Evolutionary conservation across 2,113 vertebrate species (phyloP), one percentile per base, ranked within the genome.

Genomic region (Irena cyanogastra): DNA sequence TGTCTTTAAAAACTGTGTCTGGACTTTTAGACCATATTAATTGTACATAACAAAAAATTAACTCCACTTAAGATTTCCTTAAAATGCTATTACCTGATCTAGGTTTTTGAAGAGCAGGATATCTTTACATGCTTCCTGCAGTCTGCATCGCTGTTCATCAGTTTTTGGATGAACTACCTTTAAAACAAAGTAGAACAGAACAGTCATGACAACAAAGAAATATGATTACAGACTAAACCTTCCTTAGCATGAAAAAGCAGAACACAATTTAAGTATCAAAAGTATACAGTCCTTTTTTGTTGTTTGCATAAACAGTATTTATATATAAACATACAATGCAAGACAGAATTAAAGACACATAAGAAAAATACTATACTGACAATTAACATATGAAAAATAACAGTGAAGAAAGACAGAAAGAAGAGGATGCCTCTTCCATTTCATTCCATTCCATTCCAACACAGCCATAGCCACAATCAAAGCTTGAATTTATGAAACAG

Each of bases 91-190:
- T 98, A 99, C 99, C 98, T 99, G 99, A 95, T 99, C 99, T 76
- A 99, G 98, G 96, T 99, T 99, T 98, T 99, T 99, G 97, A 99
- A 99, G 86, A 99, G 97, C 37, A 99, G 98, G 95, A 99, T 99
- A 97, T 99, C 99, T 98, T 98, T 98, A 96, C 99, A 99, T 69
- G 99, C 98, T 93, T 99, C 99, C 97, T 99, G 99, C 97, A 99
- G 98, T 97, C 99, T 98, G 97, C 98, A 98, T 97, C 99, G 98
- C 95, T 99, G 99, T 63, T 98, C 99, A 70, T 99, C 99, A 97
- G 99, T 99, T 98, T 99, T 99, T 71, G 99, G 99, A 96, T 99
- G 98, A 94, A 99, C 98, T 92, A 98, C 95, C 98, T 98, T 96
- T 57, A 97, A 97, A 95, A 77, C 35, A 96, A 97, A 97, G 47